Base-by-base conservation (phyloP, 2,888 invertebrate genomes). In the Aphelenchoides bicaudatus region DNA sequence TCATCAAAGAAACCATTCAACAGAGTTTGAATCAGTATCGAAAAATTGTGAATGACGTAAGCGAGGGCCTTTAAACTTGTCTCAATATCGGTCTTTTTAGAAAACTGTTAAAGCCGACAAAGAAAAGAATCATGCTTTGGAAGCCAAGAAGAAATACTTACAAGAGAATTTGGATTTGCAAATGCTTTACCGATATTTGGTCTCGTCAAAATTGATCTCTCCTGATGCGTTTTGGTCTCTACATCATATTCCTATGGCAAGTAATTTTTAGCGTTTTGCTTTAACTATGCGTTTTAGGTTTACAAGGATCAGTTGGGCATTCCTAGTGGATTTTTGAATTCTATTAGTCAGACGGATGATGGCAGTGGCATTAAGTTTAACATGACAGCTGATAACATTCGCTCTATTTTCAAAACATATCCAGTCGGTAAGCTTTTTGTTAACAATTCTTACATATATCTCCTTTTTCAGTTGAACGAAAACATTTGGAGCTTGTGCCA, bases 371-470 rank as follows among this genome's bases (percentile, higher is more conserved):
- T 79, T 29, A 63, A 68, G 34, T 93, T 98, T 81, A 99, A 96
- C 81, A 86, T 99, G 51, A 94, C 93, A 3, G 86, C 89, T 55
- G 98, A 99, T 80, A 88, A 94, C 55, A 94, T 98, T 80, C 90
- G 93, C 78, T 91, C 92, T 73, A 93, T 99, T 83, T 98, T 98
- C 81, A 91, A 91, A 83, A 96, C 98, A 62, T 99, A 98, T 84
- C 98, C 98, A 21, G 91, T 93, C 69, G 83, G 84, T 83, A 59
- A 30, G 61, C 39, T 6, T 2, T 19, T n/a, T 27, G 6, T 6
- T 39, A 13, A 4, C 25, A 38, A 25, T 25, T 31, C 21, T 19
- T 50, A 16, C 13, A 43, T 31, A 23, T 51, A 21, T 27, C 19
- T 30, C 2, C 13, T 49, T 23, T 73, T 80, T 37, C 73, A 69